Evolutionary conservation across 2,888 invertebrate genomes (phyloP).

Genomic region (Diploptera punctata): DNA sequence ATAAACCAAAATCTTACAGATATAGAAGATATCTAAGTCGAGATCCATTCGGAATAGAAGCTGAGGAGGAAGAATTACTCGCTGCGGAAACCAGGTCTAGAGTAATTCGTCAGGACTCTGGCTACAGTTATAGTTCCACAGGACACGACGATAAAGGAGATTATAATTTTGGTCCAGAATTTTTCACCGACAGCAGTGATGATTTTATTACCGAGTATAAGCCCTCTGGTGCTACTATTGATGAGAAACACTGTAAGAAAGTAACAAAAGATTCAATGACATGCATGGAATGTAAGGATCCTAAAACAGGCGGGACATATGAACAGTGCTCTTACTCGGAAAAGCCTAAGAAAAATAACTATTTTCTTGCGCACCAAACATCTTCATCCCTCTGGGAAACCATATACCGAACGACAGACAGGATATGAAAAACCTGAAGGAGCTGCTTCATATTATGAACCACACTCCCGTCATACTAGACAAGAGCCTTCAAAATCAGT

Average conservation of each 20-base stretch:
- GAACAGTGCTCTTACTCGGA: conserved; percentile 83
- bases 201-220: conserved; percentile 30
- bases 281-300: conserved; percentile 70
- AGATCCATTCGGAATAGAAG: conserved; percentile 21
- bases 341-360: conserved; percentile 58
- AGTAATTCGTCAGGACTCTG: background rate
- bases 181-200: conserved; percentile 49
- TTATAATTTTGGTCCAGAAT: conserved; percentile 53
- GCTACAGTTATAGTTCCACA: conserved; percentile 22
- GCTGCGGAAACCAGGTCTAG: conserved; percentile 5
- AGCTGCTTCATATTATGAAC: no score
- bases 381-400: conserved; percentile 38
- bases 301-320: conserved; percentile 75
- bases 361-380: conserved; percentile 46
- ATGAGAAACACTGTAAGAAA: conserved; percentile 37
- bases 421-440: background rate
- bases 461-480: background rate
- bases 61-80: conserved; percentile 13
- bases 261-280: conserved; percentile 45
- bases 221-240: conserved; percentile 8
- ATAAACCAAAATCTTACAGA: conserved; percentile 34
- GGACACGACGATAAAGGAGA: conserved; percentile 20
- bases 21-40: conserved; percentile 29
- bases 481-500: background rate
- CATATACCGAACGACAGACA: background rate